Evolutionary conservation across 2,888 invertebrate species (phyloP), one percentile per base, ranked within the genome.

Genomic region (Trilocha varians): DNA sequence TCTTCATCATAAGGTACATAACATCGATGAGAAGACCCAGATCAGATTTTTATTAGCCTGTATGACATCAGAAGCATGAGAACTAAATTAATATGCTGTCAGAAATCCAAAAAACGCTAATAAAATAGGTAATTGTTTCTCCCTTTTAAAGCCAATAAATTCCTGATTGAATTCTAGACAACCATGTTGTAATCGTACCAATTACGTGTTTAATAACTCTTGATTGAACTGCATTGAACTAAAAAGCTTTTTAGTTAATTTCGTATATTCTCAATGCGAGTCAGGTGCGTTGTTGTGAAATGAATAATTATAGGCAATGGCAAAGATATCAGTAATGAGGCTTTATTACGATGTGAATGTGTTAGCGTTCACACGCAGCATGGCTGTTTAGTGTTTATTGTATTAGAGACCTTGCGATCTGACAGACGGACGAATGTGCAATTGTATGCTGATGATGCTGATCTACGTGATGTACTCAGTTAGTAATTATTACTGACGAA

Each of bases 361-460:
- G 69, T 63, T 69, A 59, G 69, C 60, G 69, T 78, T 79, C 78
- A 63, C 80, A 82, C 77, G 78, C 57, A 55, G 59, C 44, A 42
- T 48, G 41, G 58, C 66, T 69, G 73, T 74, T 75, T 62, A 68
- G 66, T 69, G 73, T 74, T 75, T 62, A 68, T 65, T 62, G 58
- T 53, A 50, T 52, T 43, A 50, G 51, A 65, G 78, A 74, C 83
- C 83, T 83, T 82, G 82, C 52, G 55, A 52, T 52, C 58, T 70
- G 78, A 78, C 78, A 75, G 70, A 70, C 69, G 65, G 67, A 82
- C 75, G 68, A 74, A 79, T 74, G 70, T 64, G 60, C 67, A 69
- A 80, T 78, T 80, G 78, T 82, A 64, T 47, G 44, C 45, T 39
- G 39, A 39, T 39, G 82, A 64, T 47, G 44, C 45, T 39, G 39